Evolutionary conservation across 2,888 invertebrate species (phyloP), one percentile per base, ranked within the genome.

Genomic region (Macrosoma leucophasiata): DNA sequence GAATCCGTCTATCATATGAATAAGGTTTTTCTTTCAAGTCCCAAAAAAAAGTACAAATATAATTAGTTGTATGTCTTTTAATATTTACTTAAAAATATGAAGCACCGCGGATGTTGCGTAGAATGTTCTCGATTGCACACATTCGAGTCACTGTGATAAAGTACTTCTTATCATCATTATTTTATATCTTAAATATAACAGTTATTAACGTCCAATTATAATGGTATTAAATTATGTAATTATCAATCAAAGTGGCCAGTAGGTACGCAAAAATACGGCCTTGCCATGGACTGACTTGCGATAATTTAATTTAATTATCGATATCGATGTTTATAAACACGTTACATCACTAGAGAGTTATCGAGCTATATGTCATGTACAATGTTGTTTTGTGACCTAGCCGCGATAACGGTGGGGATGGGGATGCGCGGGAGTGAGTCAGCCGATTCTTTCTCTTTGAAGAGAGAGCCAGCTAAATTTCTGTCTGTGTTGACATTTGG

Each of bases 301-400:
- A 7, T 17, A 17, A 17, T 17, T 17, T 17, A 17, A 17, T 17
- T 17, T 17, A 18, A 11, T 9, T 13, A 13, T 32, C 32, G 29
- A 23, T 35, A 34, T 43, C 43, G 43, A 39, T 36, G 11, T 8
- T 11, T 10, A 2, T 15, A 15, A 17, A 8, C 4, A 4, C n/a
- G 29, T 30, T 14, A 48, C 58, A 58, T 36, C 66, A 61, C 66
- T 67, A 58, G 55, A 51, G 50, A 52, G 54, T 45, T 68, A 70
- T 71, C 66, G 41, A 44, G 42, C 48, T 43, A 38, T 45, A 50
- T 56, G 55, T 60, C 62, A 59, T 49, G 52, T 61, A 59, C 48
- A 54, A 60, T 59, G 58, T 55, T 56, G 55, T 63, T 60, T 59
- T 59, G 60, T 70, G 74, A 74, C 72, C 72, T 69, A 73, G 69